Conservation (phyloP, 2,888 invertebrate species). For the Calliphora vomitoria region DNA sequence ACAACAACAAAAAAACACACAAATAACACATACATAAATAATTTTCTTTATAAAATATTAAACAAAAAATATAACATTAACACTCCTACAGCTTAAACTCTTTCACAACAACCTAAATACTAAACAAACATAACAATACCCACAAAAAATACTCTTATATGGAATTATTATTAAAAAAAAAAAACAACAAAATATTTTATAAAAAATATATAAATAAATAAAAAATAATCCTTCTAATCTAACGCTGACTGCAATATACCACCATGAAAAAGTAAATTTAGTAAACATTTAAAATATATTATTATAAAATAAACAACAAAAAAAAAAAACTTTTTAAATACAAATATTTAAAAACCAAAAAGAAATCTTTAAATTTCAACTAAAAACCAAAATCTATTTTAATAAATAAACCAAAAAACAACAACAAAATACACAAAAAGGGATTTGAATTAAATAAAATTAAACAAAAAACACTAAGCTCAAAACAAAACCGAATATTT, state of each 20-base stretch:
- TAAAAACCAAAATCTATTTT: background rate
- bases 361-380: conserved; percentile 1
- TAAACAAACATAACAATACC: conserved; percentile 32
- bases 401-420: background rate
- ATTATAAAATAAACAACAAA: conserved; percentile 63
- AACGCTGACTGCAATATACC: conserved; percentile 83
- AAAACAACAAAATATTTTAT: conserved; percentile 57
- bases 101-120: conserved; percentile 3
- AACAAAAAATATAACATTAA: conserved; percentile 74
- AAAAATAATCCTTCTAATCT: conserved; percentile 77
- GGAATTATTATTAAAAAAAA: conserved; percentile 34
- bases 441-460: background rate
- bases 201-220: conserved; percentile 28
- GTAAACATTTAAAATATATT: conserved; percentile 66
- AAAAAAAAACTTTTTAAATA: conserved; percentile 42
- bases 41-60: conserved; percentile 72
- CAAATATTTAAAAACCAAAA: conserved; percentile 48
- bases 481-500: too few species aligned
- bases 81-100: conserved; percentile 50
- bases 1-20: background rate
- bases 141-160: conserved; percentile 52
- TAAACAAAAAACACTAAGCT: background rate
- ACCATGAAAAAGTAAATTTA: conserved; percentile 77
- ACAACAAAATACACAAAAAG: background rate
- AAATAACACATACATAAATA: conserved; percentile 24